Evolutionary conservation across 2,888 invertebrate genomes (phyloP).

Genomic region (Formica aserva): DNA sequence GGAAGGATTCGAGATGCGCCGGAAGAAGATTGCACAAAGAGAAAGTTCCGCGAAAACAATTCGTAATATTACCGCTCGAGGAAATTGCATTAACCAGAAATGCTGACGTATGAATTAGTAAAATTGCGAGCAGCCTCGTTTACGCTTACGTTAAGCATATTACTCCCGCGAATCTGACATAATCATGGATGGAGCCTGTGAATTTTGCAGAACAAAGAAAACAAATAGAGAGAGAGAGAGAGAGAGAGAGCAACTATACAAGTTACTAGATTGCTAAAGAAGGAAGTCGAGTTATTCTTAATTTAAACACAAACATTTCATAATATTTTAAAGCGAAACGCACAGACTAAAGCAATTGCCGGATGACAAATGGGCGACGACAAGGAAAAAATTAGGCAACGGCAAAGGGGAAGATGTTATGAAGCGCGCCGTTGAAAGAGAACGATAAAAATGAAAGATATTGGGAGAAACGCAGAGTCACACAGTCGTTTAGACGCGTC

Average conservation of each 20-base stretch:
- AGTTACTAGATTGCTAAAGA: neutral
- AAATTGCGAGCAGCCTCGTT: slow-evolving; percentile 58
- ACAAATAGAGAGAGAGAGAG: neutral
- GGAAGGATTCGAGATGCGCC: slow-evolving; percentile 40
- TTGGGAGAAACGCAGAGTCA: slow-evolving; percentile 72
- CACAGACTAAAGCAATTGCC: neutral
- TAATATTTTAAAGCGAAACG: neutral
- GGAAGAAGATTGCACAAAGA: slow-evolving; percentile 43
- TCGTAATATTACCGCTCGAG: slow-evolving; percentile 50
- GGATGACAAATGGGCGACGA: neutral
- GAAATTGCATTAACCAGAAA: slow-evolving; percentile 66
- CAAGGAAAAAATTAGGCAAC: slow-evolving; percentile 8
- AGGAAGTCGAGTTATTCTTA: neutral
- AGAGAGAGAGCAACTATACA: neutral
- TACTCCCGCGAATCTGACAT: slow-evolving; percentile 52
- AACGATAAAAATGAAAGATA: slow-evolving; percentile 74
- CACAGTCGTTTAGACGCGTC: slow-evolving; percentile 79
- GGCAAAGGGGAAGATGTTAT: neutral
- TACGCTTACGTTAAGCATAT: slow-evolving; percentile 45
- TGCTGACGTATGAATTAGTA: slow-evolving; percentile 67
- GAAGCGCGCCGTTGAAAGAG: slow-evolving; percentile 22
- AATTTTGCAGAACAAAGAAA: slow-evolving; percentile 27
- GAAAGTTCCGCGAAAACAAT: slow-evolving; percentile 60
- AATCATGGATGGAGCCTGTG: slow-evolving; percentile 19
- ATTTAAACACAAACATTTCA: slow-evolving; percentile 4